These are phyloP conservation scores for Bactericera cockerelli DNA, from an alignment of 1,140 invertebrate genomes.

Conservation along the genomic window DNA sequence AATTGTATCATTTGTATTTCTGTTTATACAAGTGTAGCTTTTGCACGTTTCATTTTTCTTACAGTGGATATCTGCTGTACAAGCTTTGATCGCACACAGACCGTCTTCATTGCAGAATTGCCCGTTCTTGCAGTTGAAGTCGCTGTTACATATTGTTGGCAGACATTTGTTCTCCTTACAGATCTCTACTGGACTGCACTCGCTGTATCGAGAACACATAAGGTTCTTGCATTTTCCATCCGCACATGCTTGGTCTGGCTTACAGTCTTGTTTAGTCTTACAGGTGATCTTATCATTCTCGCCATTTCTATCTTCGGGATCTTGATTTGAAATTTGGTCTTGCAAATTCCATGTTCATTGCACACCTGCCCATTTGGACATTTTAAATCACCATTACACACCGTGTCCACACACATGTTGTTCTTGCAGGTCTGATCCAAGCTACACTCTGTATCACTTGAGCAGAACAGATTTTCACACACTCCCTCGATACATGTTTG, in stretches of 20 bases:
- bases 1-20: neutral
- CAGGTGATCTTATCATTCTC: no score
- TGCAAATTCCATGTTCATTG: slow-evolving; percentile 7
- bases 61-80: neutral
- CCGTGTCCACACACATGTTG: neutral
- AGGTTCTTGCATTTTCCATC: neutral
- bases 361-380: neutral
- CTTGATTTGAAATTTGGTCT: neutral
- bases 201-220: neutral
- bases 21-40: neutral
- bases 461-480: slow-evolving; percentile 5
- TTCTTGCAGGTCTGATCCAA: slow-evolving; percentile 2
- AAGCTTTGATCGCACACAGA: neutral
- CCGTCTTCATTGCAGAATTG: neutral
- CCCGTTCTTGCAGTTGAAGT: neutral
- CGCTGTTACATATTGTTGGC: neutral
- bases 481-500: slow-evolving; percentile 4
- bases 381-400: neutral
- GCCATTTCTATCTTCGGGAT: neutral
- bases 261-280: neutral
- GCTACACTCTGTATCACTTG: slow-evolving; percentile 5
- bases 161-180: neutral
- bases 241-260: neutral
- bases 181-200: neutral
- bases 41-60: neutral